Base-by-base conservation (phyloP, 2,113 vertebrate genomes). In the Tichodroma muraria region DNA sequence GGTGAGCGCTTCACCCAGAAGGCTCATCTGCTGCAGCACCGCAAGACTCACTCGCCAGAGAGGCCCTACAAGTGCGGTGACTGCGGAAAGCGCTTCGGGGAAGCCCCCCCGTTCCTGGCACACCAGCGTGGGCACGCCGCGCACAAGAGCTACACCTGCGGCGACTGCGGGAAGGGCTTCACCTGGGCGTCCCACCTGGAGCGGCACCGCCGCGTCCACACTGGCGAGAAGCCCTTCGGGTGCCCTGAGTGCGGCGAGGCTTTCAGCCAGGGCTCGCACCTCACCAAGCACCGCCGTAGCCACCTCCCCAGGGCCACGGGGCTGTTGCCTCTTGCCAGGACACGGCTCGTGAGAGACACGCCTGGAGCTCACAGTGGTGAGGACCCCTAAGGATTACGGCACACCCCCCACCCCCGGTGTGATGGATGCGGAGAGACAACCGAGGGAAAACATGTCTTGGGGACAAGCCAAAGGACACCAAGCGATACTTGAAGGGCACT, bases 171-270 rank as follows among this genome's bases (percentile, higher is more conserved):
- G 13, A 97, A 98, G 53, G 85, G 97, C 19, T 98, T 98, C 10
- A 83, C 97, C 3, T 97, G 97, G 95, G 97, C 96, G 0, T 97
- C 97, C 18, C 97, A 98, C 83, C 81, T 98, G 45, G 97, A 98
- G 27, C 95, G 97, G 12, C 94, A 95, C 17, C 85, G 45, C 9
- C 84, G 94, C 0, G 60, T 93, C 1, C 94, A 95, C 77, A 95
- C 94, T 0, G 88, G 91, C 0, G 91, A 95, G 85, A 91, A 61
- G 14, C 94, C 94, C 28, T 95, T 54, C 4, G 33, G 22, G 16
- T 98, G 97, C 79, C 93, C 97, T 0, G 97, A 97, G 25, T 97
- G 96, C 1, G 93, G 95, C 0, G 95, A 95, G 37, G 59, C 89
- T 12, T 97, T 95, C 45, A 92, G 71, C 72, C 96, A 97, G 79